Evolutionary conservation across 2,113 vertebrate genomes (phyloP).

Genomic region (Melanostigma gelatinosum): DNA sequence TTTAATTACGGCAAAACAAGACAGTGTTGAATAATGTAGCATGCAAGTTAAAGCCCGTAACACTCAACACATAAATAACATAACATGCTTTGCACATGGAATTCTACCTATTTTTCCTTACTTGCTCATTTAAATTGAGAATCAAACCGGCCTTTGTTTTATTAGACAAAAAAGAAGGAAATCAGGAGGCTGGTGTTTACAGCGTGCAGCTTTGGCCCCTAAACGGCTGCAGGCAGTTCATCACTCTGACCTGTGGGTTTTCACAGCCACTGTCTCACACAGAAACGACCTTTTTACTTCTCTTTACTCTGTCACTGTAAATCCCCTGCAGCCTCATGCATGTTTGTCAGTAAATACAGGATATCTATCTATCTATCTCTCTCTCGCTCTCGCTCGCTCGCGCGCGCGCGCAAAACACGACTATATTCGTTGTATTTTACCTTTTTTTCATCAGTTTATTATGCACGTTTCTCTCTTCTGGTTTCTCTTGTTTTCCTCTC

Average conservation of each 20-base stretch:
- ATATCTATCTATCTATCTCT: too few relatives aligned
- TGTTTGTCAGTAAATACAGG: background rate
- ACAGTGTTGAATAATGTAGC: background rate
- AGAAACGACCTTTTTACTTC: conserved; percentile 31
- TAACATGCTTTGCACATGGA: background rate
- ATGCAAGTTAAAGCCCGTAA: too few relatives aligned
- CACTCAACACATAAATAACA: too few relatives aligned
- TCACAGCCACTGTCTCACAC: background rate
- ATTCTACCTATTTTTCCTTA: background rate
- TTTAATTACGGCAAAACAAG: background rate
- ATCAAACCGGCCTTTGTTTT: background rate
- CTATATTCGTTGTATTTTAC: background rate
- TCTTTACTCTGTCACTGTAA: conserved; percentile 23
- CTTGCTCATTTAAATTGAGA: background rate
- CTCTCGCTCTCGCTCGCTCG: too few relatives aligned
- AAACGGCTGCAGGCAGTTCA: conserved; percentile 11
- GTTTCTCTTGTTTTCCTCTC: conserved; percentile 4
- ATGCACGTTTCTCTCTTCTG: background rate
- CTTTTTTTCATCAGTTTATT: background rate
- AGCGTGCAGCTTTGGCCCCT: background rate
- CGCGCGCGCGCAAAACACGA: too few relatives aligned
- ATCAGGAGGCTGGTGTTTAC: conserved; percentile 4
- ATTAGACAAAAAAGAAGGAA: background rate
- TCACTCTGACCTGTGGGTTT: conserved; percentile 40
- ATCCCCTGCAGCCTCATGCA: conserved; percentile 3